Percentiles rank a stretch among this genome's conserved stretches.
These are phyloP conservation scores for Drosophila teissieri DNA, from an alignment of 1,140 invertebrate species.

Conservation along the genomic window DNA sequence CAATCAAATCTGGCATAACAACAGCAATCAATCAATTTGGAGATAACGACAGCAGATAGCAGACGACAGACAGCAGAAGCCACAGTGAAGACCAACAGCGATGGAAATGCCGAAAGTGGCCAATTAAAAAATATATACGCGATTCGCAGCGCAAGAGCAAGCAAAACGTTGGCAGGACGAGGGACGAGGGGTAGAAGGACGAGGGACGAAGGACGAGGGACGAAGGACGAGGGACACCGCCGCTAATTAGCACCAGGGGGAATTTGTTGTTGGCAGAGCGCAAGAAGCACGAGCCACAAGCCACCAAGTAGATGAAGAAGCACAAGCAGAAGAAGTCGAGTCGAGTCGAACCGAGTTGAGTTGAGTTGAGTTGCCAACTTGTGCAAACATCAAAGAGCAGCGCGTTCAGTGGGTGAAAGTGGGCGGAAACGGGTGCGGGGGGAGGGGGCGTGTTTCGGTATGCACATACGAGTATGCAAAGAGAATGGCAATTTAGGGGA, in stretches of 20 bases:
- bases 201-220: conserved; percentile 29
- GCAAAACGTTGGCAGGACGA: conserved; percentile 24
- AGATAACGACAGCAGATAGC: not conserved
- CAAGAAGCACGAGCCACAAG: conserved; percentile 19
- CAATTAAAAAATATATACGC: conserved; percentile 82
- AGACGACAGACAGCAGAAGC: not conserved
- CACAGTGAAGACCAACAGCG: conserved; percentile 3
- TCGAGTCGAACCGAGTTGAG: not conserved
- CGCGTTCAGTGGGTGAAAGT: conserved; percentile 6
- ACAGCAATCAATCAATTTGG: conserved; percentile 29
- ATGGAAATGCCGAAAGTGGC: conserved; percentile 36
- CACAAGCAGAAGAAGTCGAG: not conserved
- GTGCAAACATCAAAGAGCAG: conserved; percentile 79
- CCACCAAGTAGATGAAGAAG: conserved; percentile 44
- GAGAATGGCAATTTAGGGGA: not conserved
- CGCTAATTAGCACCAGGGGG: conserved; percentile 83
- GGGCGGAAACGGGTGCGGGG: not conserved
- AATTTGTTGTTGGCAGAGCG: conserved; percentile 66
- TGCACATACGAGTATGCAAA: conserved; percentile 29
- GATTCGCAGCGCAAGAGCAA: conserved; percentile 27
- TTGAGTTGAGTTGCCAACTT: conserved; percentile 50
- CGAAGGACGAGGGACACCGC: conserved; percentile 60
- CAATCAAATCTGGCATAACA: conserved; percentile 32
- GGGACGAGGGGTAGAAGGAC: conserved; percentile 25
- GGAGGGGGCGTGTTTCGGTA: conserved; percentile 25